These are phyloP conservation scores for Metridium senile DNA, from an alignment of 92 coral and sea anemone species.

Conservation along the genomic window DNA sequence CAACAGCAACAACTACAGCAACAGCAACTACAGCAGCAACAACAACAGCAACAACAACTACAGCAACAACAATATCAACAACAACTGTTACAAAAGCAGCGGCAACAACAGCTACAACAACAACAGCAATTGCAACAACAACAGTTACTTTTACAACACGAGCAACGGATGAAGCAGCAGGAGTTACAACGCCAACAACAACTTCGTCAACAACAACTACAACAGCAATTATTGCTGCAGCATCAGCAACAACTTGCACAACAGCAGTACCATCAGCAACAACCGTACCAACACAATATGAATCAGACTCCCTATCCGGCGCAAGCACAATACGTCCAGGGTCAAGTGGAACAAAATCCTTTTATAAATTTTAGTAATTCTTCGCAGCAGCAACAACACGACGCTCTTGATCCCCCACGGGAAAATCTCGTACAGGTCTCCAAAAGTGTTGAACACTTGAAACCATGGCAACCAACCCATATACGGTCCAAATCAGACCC, in stretches of 20 bases:
- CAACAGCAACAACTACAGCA: conserved; percentile 49
- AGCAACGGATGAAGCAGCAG: conserved; percentile 39
- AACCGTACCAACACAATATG: background rate
- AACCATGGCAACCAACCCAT: conserved; percentile 72
- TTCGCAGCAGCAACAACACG: background rate
- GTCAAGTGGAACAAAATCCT: conserved; percentile 29
- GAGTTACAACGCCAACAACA: conserved; percentile 40
- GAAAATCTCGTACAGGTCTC: conserved; percentile 3
- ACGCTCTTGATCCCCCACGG: conserved; percentile 10
- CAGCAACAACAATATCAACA: conserved; percentile 15
- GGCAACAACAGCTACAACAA: conserved; percentile 42
- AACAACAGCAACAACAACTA: conserved; percentile 35
- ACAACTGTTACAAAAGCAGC: conserved; percentile 24
- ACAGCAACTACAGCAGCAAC: conserved; percentile 52
- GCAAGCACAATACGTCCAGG: conserved; percentile 5
- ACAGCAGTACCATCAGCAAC: conserved; percentile 17
- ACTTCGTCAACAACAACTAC: conserved; percentile 43
- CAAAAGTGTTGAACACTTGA: conserved; percentile 33
- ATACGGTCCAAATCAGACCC: conserved; percentile 82
- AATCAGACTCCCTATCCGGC: background rate
- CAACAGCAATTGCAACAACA: conserved; percentile 61
- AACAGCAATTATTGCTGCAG: conserved; percentile 40
- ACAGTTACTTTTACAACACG: conserved; percentile 52
- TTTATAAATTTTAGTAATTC: conserved; percentile 20
- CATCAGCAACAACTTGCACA: conserved; percentile 35